Base-by-base conservation (phyloP, 1,140 invertebrate genomes). In the Geopemphigus sp. region DNA sequence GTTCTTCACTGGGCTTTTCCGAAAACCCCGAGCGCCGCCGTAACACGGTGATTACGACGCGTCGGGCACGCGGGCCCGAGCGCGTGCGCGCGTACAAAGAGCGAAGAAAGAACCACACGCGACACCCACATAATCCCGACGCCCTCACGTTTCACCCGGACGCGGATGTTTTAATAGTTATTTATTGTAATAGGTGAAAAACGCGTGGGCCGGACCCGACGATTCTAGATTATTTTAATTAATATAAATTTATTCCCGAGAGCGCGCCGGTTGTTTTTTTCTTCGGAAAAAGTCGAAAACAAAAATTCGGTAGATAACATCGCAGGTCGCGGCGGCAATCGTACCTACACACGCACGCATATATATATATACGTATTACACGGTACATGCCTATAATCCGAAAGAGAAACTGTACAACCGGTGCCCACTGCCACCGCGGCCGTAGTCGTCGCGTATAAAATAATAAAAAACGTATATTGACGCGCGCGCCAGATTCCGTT, bases 111-210 rank as follows among this genome's bases (percentile, higher is more conserved):
- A 10, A 47, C 54, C 5, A 39, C 32, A 24, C 57, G 39, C 10
- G 57, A 78, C 74, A 78, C 74, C 74, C 57, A 78, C 74, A 63
- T 24, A 19, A 24, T 54, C 61, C 39, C 19, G 74, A 78, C 74
- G 74, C 74, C 74, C 74, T 78, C 74, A 47, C 74, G 74, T 78
- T 61, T 26, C 47, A 78, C 45, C 74, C 74, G 74, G 74, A 78
- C 74, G 74, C 57, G 74, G 39, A 63, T 61, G 57, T 61, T 78
- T 78, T 78, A 78, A 78, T 78, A 78, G 74, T 78, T 63, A 78
- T 78, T 78, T 78, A 78, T 63, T 78, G 57, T 78, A 78, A 78
- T 63, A 63, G 74, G 74, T 78, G 74, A 78, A 78, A 78, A 78
- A 78, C 63, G 57, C 57, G 74, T 78, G 57, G 74, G 74, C 57